Conservation (phyloP, 2,888 invertebrate genomes). For the Cremastobaeus sp. region DNA sequence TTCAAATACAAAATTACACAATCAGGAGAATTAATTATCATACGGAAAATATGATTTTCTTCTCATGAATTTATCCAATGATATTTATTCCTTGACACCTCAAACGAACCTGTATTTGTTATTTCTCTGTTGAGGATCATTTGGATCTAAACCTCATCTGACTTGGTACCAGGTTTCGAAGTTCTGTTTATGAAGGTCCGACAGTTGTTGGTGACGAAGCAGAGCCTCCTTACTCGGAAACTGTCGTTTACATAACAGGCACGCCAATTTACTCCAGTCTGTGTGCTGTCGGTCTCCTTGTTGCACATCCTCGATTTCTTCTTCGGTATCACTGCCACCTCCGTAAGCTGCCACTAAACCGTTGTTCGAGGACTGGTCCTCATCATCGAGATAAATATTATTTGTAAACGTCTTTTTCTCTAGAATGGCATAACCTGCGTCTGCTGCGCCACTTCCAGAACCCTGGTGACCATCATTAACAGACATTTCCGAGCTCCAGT, state of each 20-base stretch:
- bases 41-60: no score
- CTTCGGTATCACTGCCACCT: constrained; percentile 85
- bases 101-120: constrained; percentile 80
- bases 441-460: constrained; percentile 87
- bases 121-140: constrained; percentile 78
- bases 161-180: constrained; percentile 81
- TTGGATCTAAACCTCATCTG: constrained; percentile 78
- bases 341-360: constrained; percentile 88
- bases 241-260: constrained; percentile 95
- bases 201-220: constrained; percentile 93
- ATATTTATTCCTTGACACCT: constrained; percentile 1
- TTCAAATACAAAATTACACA: constrained; percentile 12
- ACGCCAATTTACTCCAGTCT: constrained; percentile 94
- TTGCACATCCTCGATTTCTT: constrained; percentile 84
- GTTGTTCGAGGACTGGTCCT: constrained; percentile 73
- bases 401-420: constrained; percentile 83
- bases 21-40: neutral
- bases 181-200: constrained; percentile 96
- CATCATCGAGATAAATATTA: constrained; percentile 73
- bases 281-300: constrained; percentile 80
- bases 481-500: constrained; percentile 72
- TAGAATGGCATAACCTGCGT: constrained; percentile 94
- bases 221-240: constrained; percentile 94
- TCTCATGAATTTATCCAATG: neutral
- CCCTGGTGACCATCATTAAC: constrained; percentile 74